These are phyloP conservation scores for Drosophila funebris DNA, from an alignment of 1,140 invertebrate species.

Conservation along the genomic window DNA sequence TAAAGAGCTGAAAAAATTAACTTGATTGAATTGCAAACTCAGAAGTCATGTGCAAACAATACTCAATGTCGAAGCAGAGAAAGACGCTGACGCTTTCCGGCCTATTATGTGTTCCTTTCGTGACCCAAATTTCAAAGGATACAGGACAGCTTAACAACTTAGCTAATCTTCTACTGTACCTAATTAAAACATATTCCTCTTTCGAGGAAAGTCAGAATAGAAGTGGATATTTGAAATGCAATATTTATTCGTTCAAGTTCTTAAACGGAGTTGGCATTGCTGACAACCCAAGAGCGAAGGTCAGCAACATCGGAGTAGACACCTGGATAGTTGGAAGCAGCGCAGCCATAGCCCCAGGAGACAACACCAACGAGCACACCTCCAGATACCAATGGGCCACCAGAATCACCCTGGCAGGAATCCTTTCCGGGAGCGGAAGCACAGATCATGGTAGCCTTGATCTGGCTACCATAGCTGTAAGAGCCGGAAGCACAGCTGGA, in stretches of 20 bases:
- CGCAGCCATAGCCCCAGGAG: slow-evolving; percentile 86
- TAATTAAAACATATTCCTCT: too few species aligned
- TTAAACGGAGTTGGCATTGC: slow-evolving; percentile 15
- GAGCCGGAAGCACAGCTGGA: slow-evolving; percentile 6
- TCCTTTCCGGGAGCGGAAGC: slow-evolving; percentile 73
- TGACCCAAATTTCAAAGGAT: too few species aligned
- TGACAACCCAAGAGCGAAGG: slow-evolving; percentile 72
- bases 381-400: slow-evolving; percentile 82
- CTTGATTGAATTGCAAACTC: too few species aligned
- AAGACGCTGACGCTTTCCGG: too few species aligned
- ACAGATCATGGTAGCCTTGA: slow-evolving; percentile 82
- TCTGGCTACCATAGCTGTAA: slow-evolving; percentile 56
- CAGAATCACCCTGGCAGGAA: slow-evolving; percentile 82
- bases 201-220: too few species aligned
- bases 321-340: slow-evolving; percentile 83
- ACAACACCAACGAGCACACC: slow-evolving; percentile 84
- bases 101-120: too few species aligned
- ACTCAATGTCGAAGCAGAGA: too few species aligned
- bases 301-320: slow-evolving; percentile 86
- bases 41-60: too few species aligned
- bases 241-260: slow-evolving; percentile 8
- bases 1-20: too few species aligned
- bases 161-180: too few species aligned
- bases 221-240: not conserved
- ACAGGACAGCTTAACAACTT: too few species aligned